These are phyloP conservation scores for Oryzias woworae DNA, from an alignment of 2,113 vertebrate genomes.

Conservation along the genomic window DNA sequence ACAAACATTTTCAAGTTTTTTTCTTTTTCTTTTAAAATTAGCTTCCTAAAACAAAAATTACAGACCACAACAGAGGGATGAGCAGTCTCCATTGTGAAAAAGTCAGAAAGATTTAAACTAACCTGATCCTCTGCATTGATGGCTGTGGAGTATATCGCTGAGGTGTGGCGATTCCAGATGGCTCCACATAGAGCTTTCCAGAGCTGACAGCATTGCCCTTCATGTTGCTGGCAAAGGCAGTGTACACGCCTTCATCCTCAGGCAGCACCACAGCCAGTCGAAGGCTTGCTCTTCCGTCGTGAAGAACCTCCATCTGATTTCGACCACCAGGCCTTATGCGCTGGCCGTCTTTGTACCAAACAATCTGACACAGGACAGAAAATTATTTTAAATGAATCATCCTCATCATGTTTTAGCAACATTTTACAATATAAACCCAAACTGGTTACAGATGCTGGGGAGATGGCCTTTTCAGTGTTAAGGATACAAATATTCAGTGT, in stretches of 20 bases:
- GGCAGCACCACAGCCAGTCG: slow-evolving; percentile 87
- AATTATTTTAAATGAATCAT: neutral
- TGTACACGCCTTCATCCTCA: slow-evolving; percentile 97
- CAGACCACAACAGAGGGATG: too few relatives aligned
- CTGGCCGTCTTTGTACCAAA: slow-evolving; percentile 97
- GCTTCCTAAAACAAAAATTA: neutral
- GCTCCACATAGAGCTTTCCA: slow-evolving; percentile 92
- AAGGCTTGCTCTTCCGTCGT: slow-evolving; percentile 90
- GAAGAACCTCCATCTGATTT: slow-evolving; percentile 89
- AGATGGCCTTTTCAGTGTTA: too few relatives aligned
- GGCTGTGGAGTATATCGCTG: slow-evolving; percentile 88
- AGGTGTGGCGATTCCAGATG: slow-evolving; percentile 80
- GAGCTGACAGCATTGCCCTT: slow-evolving; percentile 96
- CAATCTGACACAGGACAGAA: slow-evolving; percentile 78
- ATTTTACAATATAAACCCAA: too few relatives aligned
- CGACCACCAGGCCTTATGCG: slow-evolving; percentile 85
- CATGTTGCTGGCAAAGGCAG: slow-evolving; percentile 89
- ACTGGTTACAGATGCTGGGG: too few relatives aligned
- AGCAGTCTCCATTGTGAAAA: too few relatives aligned
- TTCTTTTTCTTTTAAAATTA: too few relatives aligned
- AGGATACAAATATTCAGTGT: too few relatives aligned
- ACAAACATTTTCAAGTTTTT: too few relatives aligned
- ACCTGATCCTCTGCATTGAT: slow-evolving; percentile 91
- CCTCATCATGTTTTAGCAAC: too few relatives aligned
- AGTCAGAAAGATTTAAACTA: slow-evolving; percentile 10